Conservation (phyloP, 2,797 vertebrate species). For the Acomys russatus region DNA sequence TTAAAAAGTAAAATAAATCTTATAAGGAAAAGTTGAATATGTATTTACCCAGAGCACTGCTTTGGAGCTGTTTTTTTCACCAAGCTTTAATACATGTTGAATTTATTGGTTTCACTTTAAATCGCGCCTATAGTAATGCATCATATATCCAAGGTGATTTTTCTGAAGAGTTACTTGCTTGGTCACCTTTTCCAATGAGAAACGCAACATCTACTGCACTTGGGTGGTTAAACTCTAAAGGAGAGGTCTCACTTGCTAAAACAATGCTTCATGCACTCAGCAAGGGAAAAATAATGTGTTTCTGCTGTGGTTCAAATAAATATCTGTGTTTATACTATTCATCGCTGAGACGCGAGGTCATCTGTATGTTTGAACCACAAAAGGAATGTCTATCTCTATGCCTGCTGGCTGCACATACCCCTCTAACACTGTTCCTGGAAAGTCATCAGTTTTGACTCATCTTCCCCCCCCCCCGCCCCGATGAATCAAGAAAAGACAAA, state of each 20-base stretch:
- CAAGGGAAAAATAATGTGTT: not conserved
- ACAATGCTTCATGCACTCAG: not conserved
- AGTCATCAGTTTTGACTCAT: not conserved
- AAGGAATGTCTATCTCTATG: not conserved
- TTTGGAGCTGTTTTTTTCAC: not conserved
- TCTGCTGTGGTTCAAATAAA: not conserved
- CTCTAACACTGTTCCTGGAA: not conserved
- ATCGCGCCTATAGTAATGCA: not conserved
- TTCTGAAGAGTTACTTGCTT: not conserved
- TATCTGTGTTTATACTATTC: not conserved
- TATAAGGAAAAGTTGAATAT: not conserved
- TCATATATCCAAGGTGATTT: not conserved
- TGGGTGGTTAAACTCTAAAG: not conserved
- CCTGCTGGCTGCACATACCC: not conserved
- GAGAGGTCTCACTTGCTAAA: not conserved
- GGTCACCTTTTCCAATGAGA: not conserved
- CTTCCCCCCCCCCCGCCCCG: not conserved
- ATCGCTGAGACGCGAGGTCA: not conserved
- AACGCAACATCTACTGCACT: not conserved
- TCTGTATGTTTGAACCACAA: not conserved
- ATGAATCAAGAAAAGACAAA: not conserved
- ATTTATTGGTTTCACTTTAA: constrained; percentile 21
- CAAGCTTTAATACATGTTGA: not conserved
- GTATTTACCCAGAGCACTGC: accelerated
- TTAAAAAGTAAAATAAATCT: not conserved